Percentiles rank a stretch among this genome's conserved stretches.
phyloP scores from a whole-genome alignment of 2,888 invertebrate genomes.

The Ptychoptera albimana region DNA sequence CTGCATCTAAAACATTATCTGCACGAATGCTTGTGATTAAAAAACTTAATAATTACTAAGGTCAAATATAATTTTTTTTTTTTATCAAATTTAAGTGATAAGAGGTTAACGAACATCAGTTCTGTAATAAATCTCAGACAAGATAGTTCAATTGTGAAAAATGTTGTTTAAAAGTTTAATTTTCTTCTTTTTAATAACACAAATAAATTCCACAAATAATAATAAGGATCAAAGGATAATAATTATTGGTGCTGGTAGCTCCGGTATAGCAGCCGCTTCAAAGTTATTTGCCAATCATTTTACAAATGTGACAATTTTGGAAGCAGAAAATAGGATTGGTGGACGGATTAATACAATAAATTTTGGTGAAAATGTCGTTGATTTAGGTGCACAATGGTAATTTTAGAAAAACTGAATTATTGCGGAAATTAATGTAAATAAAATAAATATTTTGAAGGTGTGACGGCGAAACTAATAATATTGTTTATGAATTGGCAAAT shows the following conservation, averaged over 20 bases:
- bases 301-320: slow-evolving; percentile 33
- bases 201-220: not conserved
- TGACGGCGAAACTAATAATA: slow-evolving; percentile 45
- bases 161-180: too few species aligned
- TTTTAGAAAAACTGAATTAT: not conserved
- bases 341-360: slow-evolving; percentile 31
- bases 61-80: too few species aligned
- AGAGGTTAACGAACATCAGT: too few species aligned
- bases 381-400: slow-evolving; percentile 63
- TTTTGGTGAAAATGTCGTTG: slow-evolving; percentile 33
- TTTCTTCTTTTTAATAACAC: too few species aligned
- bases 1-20: too few species aligned
- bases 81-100: too few species aligned
- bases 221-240: slow-evolving; percentile 9
- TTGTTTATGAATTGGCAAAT: slow-evolving; percentile 37
- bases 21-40: too few species aligned
- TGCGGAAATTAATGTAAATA: not conserved
- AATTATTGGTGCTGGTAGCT: slow-evolving; percentile 15
- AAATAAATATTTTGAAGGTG: slow-evolving; percentile 27
- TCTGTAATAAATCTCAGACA: too few species aligned
- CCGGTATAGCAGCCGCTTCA: slow-evolving; percentile 18
- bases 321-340: slow-evolving; percentile 40
- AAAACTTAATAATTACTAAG: too few species aligned
- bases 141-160: too few species aligned
- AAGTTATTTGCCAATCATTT: slow-evolving; percentile 28